Percentiles rank a stretch among this genome's conserved stretches.
Conservation (phyloP, 2,113 vertebrate genomes). For the Conger conger region DNA sequence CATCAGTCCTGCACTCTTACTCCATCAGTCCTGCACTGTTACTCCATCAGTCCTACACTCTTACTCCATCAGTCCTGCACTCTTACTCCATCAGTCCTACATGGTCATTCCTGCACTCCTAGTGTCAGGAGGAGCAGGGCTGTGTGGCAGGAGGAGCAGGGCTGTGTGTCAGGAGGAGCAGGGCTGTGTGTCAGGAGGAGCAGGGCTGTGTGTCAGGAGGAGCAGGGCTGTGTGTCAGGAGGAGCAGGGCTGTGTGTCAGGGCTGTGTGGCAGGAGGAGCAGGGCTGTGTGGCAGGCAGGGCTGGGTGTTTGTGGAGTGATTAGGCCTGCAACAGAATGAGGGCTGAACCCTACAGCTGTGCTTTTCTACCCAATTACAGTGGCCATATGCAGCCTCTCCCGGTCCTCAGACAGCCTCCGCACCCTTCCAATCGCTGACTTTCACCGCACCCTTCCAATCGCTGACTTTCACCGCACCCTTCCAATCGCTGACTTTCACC, state of each 20-base stretch:
- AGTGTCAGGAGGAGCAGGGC: neutral
- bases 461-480: no score
- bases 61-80: no score
- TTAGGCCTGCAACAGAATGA: slow-evolving; percentile 66
- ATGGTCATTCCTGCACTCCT: neutral
- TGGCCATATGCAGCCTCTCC: slow-evolving; percentile 64
- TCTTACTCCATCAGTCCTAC: no score
- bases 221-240: no score
- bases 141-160: slow-evolving; percentile 15
- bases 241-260: no score
- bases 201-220: no score
- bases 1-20: no score
- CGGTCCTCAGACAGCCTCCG: neutral
- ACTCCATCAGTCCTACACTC: neutral
- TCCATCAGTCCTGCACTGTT: no score
- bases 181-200: no score
- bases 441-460: slow-evolving; percentile 19
- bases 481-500: no score
- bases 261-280: neutral
- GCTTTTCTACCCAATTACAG: slow-evolving; percentile 78
- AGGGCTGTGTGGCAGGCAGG: slow-evolving; percentile 9
- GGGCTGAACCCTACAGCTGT: slow-evolving; percentile 71
- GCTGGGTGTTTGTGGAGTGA: slow-evolving; percentile 56
- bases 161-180: no score
- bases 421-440: no score